phyloP scores from a whole-genome alignment of 2,888 invertebrate species.

The Andrena haemorrhoa region DNA sequence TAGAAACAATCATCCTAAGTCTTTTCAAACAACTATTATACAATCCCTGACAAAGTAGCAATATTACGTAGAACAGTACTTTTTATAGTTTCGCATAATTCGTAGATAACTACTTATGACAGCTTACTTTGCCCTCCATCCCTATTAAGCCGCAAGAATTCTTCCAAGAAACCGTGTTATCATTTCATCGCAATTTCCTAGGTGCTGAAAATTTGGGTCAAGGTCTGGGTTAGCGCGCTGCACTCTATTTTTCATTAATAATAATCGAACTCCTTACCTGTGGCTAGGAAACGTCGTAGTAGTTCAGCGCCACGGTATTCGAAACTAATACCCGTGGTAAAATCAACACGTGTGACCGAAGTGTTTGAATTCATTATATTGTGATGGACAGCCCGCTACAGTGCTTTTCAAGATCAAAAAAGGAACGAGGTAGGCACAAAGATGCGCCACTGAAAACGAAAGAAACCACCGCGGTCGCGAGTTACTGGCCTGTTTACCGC shows the following conservation, averaged over 20 bases:
- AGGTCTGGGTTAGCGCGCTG: constrained; percentile 8
- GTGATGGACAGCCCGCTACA: not conserved
- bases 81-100: not conserved
- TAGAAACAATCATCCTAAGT: not conserved
- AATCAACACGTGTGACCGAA: not conserved
- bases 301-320: not conserved
- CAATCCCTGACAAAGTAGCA: not conserved
- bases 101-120: not conserved
- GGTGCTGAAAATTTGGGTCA: constrained; percentile 35
- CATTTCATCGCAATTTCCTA: not conserved
- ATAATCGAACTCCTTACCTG: constrained; percentile 30
- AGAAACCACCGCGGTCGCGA: constrained; percentile 47
- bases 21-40: not conserved
- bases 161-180: not conserved
- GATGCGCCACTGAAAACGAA: constrained; percentile 44
- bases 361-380: not conserved
- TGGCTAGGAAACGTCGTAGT: not conserved
- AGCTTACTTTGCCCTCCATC: not conserved
- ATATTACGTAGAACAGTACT: not conserved
- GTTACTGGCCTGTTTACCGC: constrained; percentile 67
- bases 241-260: constrained; percentile 29
- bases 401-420: not conserved
- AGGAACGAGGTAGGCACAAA: not conserved
- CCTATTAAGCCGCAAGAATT: not conserved
- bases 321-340: constrained; percentile 5